A percentile compares a stretch with the other conserved stretches of the same genome.
Evolutionary conservation across 2,797 vertebrate species (phyloP).

Genomic region (Phoebastria nigripes): DNA sequence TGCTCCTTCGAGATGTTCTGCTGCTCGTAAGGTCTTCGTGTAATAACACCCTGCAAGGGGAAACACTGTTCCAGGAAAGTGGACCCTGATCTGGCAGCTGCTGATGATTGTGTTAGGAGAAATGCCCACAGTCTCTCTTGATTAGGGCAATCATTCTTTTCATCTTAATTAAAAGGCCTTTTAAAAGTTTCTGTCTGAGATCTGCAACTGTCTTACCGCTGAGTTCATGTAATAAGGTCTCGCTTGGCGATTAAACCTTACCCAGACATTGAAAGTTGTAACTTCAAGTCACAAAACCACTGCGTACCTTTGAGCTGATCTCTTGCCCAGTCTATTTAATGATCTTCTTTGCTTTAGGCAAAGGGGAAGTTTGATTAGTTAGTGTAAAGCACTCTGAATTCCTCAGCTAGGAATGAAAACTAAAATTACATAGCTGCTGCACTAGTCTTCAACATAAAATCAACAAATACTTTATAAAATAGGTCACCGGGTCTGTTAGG

Average conservation of each 20-base stretch:
- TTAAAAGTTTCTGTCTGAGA: background rate
- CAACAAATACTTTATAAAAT: background rate
- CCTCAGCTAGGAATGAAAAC: background rate
- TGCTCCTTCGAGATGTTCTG: background rate
- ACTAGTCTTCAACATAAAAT: background rate
- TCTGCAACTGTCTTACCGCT: background rate
- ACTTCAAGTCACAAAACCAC: background rate
- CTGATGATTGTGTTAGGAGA: background rate
- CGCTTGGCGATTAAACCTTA: background rate
- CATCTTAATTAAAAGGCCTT: background rate
- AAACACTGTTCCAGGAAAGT: background rate
- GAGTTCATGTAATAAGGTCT: background rate
- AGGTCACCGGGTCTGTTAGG: background rate
- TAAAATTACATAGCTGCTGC: background rate
- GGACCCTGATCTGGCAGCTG: background rate
- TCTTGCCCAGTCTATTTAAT: background rate
- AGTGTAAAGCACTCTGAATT: background rate
- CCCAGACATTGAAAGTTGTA: background rate
- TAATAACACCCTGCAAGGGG: background rate
- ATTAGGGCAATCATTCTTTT: background rate
- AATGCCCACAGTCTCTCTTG: background rate
- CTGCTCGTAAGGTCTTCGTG: accelerated
- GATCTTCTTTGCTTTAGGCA: background rate
- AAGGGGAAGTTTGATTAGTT: background rate
- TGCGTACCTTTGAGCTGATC: background rate